Percentiles rank a stretch among this genome's conserved stretches.
Evolutionary conservation across 2,113 vertebrate genomes (phyloP).

Genomic region (Cathartes aura): DNA sequence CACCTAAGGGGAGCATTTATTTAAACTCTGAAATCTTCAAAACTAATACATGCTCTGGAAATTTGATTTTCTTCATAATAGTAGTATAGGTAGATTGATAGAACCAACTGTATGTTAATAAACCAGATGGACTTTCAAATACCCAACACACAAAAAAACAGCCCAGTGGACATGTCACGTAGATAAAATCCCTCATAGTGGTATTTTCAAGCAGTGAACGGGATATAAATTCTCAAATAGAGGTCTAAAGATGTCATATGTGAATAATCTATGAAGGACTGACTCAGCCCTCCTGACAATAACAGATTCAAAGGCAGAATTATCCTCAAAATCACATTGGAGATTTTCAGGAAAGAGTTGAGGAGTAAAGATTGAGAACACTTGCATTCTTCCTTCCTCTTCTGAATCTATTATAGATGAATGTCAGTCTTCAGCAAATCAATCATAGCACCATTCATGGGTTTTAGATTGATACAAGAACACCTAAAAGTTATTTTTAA

Average conservation of each 20-base stretch:
- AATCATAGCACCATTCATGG: constrained; percentile 29
- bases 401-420: constrained; percentile 54
- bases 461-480: constrained; percentile 44
- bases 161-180: background rate
- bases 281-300: constrained; percentile 8
- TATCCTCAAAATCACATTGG: constrained; percentile 30
- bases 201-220: background rate
- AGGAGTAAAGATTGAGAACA: constrained; percentile 15
- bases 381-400: constrained; percentile 25
- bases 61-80: background rate
- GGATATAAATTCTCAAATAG: constrained; percentile 28
- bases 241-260: constrained; percentile 33
- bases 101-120: background rate
- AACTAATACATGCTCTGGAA: background rate
- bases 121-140: constrained; percentile 1
- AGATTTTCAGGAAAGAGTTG: background rate
- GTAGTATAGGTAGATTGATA: background rate
- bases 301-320: constrained; percentile 34
- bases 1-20: background rate
- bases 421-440: constrained; percentile 53
- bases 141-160: background rate
- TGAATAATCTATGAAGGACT: constrained; percentile 49
- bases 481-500: constrained; percentile 57
- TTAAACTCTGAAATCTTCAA: background rate
- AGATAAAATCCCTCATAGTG: background rate